Conservation (phyloP, 2,113 vertebrate species). For the Ellobius talpinus region DNA sequence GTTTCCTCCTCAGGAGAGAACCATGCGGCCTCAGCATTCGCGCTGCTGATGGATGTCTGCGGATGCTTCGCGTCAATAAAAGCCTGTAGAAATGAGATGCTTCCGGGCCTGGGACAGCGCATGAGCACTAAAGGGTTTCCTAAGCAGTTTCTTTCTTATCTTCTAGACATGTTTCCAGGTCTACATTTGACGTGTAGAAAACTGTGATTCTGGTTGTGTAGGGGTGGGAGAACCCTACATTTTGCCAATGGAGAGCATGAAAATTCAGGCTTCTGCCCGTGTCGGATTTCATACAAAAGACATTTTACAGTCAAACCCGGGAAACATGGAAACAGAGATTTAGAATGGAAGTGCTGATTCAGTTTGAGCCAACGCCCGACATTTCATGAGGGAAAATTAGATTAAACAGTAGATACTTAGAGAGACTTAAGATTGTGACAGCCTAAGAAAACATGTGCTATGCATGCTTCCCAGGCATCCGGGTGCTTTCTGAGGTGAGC, state of each 20-base stretch:
- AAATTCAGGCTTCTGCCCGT: conserved; percentile 49
- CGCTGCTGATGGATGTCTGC: not conserved
- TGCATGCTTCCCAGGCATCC: not conserved
- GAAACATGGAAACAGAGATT: conserved; percentile 73
- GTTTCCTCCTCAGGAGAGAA: not conserved
- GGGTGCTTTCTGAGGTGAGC: not conserved
- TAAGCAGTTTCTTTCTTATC: not conserved
- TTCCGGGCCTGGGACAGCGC: not conserved
- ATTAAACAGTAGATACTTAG: conserved; percentile 69
- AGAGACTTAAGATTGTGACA: conserved; percentile 65
- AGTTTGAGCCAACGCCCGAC: conserved; percentile 67
- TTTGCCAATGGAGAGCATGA: conserved; percentile 62
- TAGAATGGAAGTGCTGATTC: conserved; percentile 72
- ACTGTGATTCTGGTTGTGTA: conserved; percentile 21
- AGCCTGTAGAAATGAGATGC: not conserved
- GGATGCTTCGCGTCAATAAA: not conserved
- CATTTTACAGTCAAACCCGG: conserved; percentile 53
- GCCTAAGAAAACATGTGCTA: conserved; percentile 25
- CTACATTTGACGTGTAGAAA: conserved; percentile 48
- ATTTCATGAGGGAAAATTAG: conserved; percentile 67
- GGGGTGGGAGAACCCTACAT: not conserved
- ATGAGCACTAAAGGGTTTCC: not conserved
- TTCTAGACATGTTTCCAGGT: conserved; percentile 22
- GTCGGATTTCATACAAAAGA: conserved; percentile 59
- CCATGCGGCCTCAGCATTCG: not conserved